phyloP scores from a whole-genome alignment of 2,888 invertebrate species.

The Gandaritis pyraliata region DNA sequence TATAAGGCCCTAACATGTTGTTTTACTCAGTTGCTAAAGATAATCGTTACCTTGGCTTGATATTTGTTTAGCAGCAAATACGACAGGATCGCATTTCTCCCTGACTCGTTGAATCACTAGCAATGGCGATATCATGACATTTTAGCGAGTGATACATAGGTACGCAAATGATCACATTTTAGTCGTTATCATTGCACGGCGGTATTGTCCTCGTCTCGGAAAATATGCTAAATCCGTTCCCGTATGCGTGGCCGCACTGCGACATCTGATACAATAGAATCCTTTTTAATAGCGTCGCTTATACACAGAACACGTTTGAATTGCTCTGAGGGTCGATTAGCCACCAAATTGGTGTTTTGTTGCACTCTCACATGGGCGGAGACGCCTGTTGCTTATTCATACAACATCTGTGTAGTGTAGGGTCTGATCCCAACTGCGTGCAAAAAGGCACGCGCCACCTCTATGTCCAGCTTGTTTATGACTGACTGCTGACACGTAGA shows the following conservation, averaged over 20 bases:
- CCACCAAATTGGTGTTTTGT: neutral
- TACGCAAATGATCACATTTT: neutral
- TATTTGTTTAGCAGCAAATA: neutral
- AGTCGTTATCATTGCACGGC: neutral
- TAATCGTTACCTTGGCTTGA: neutral
- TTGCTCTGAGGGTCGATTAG: neutral
- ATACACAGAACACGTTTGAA: neutral
- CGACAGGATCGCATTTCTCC: neutral
- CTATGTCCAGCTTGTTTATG: neutral
- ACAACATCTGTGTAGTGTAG: constrained; percentile 1
- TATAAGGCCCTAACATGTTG: neutral
- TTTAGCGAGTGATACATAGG: neutral
- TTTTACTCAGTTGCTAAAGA: neutral
- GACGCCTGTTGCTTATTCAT: neutral
- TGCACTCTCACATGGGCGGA: neutral
- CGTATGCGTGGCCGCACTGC: constrained; percentile 7
- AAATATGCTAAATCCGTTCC: constrained; percentile 8
- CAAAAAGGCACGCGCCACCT: neutral
- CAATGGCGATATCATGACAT: neutral
- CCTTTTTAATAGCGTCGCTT: constrained; percentile 1
- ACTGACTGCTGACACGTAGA: neutral
- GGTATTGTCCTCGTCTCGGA: neutral
- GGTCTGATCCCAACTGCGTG: neutral
- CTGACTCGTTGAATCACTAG: neutral
- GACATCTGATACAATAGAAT: constrained; percentile 1